Base-by-base conservation (phyloP, 2,113 vertebrate species). In the Thamnophis sirtalis region DNA sequence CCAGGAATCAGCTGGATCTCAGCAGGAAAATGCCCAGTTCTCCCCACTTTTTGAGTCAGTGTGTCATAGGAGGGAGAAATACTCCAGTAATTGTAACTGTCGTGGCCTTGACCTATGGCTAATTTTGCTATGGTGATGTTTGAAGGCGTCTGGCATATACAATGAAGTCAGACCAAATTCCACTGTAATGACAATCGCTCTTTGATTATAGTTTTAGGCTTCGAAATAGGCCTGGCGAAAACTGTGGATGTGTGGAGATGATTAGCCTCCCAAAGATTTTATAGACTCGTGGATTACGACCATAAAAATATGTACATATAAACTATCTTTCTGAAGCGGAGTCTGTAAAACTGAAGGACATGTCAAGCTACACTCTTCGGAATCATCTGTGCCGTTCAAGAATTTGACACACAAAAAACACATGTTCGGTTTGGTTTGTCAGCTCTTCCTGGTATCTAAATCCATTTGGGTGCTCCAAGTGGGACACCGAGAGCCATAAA, bases 121-220 rank as follows among this genome's bases (percentile, higher is more conserved):
- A 10, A 10, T 58, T 58, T 33, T 43, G 24, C 26, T 50, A 73
- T 22, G 17, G 21, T n/a, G 50, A 84, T 28, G 24, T 11, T 50
- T 95, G 91, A 95, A 95, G 87, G 90, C 49, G 92, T 91, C 93
- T 96, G 95, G 90, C 48, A 92, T 89, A 26, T 33, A 3, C 60
- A 80, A 84, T 13, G 73, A 51, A 38, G 28, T 86, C 84, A 89
- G 94, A 86, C 63, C 33, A 56, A 89, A 80, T 19, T 92, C 90
- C 91, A 93, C 38, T 51, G 49, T 87, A 92, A 93, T 53, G 60
- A 90, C 87, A 63, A 10, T 10, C 93, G 9, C 21, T 48, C 55
- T 91, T 91, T 50, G 55, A 50, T 49, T 22, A 85, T 51, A 15
- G 49, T 63, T 60, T 26, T 55, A 88, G 92, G 86, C 84, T 84